Evolutionary conservation across 2,113 vertebrate genomes (phyloP).

Genomic region (Rhabdomys dilectus): DNA sequence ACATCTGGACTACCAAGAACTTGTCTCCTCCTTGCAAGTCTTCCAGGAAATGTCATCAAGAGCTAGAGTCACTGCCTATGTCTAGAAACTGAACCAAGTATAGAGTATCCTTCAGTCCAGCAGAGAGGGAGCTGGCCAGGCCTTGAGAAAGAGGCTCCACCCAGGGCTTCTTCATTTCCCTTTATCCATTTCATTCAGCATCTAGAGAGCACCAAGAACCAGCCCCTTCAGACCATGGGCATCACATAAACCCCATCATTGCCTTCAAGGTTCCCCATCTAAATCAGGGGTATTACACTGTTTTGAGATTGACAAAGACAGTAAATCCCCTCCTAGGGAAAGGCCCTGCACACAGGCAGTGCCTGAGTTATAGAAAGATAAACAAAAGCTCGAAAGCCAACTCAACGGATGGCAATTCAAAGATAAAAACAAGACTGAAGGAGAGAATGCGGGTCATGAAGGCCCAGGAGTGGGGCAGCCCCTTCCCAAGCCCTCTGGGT

Average conservation of each 20-base stretch:
- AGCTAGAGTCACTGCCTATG: neutral
- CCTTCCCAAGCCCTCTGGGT: neutral
- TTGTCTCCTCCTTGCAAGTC: neutral
- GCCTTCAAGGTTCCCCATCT: neutral
- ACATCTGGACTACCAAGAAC: neutral
- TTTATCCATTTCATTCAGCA: neutral
- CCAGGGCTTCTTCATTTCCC: neutral
- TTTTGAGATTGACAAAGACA: constrained; percentile 7
- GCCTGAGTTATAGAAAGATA: neutral
- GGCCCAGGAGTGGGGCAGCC: neutral
- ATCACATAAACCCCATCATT: neutral
- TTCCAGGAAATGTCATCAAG: neutral
- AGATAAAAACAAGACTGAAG: neutral
- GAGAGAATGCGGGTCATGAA: neutral
- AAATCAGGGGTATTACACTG: neutral
- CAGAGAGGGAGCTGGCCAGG: neutral
- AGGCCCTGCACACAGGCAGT: neutral
- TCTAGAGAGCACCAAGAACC: neutral
- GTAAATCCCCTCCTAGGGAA: neutral
- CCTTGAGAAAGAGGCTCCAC: neutral
- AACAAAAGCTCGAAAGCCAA: neutral
- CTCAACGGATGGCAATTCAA: neutral
- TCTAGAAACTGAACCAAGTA: neutral
- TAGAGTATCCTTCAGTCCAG: neutral
- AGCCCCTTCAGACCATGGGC: too few relatives aligned